A percentile compares a stretch with the other conserved stretches of the same genome.
phyloP scores from a whole-genome alignment of 2,113 vertebrate genomes.

The Lontra canadensis region DNA sequence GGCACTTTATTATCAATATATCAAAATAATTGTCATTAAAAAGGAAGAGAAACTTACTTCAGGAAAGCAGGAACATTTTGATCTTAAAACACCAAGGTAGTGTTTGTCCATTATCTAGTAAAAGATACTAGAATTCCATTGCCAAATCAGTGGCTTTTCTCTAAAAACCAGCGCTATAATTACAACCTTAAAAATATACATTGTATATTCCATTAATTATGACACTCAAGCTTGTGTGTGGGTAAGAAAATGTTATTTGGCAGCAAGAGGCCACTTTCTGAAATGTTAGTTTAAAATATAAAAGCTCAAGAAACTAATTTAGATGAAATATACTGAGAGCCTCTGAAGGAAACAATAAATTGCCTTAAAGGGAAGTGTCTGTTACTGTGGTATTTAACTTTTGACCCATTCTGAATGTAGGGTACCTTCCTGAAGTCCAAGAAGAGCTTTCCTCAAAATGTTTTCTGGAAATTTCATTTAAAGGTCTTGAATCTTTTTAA shows the following conservation, averaged over 20 bases:
- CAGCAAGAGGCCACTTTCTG: background rate
- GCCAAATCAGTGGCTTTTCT: background rate
- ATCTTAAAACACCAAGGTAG: background rate
- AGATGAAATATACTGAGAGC: background rate
- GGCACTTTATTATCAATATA: background rate
- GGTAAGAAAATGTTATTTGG: slow-evolving; percentile 7
- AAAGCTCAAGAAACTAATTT: slow-evolving; percentile 16
- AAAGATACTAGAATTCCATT: slow-evolving; percentile 19
- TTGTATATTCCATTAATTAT: background rate
- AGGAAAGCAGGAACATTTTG: background rate
- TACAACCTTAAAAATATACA: background rate
- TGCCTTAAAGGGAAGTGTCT: slow-evolving; percentile 5
- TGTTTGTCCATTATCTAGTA: background rate
- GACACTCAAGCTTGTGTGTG: background rate
- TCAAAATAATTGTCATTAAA: slow-evolving; percentile 43
- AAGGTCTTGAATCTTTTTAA: slow-evolving; percentile 35
- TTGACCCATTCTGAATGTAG: background rate
- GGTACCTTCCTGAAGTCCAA: background rate
- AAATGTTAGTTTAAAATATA: background rate
- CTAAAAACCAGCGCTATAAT: background rate
- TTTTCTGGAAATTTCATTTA: slow-evolving; percentile 12
- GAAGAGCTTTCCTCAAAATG: background rate
- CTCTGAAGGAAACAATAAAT: background rate
- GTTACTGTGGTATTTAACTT: background rate
- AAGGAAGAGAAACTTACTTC: background rate